A percentile compares a stretch with the other conserved stretches of the same genome.
These are phyloP conservation scores for Chlorops oryzae DNA, from an alignment of 1,140 invertebrate species.

Conservation along the genomic window DNA sequence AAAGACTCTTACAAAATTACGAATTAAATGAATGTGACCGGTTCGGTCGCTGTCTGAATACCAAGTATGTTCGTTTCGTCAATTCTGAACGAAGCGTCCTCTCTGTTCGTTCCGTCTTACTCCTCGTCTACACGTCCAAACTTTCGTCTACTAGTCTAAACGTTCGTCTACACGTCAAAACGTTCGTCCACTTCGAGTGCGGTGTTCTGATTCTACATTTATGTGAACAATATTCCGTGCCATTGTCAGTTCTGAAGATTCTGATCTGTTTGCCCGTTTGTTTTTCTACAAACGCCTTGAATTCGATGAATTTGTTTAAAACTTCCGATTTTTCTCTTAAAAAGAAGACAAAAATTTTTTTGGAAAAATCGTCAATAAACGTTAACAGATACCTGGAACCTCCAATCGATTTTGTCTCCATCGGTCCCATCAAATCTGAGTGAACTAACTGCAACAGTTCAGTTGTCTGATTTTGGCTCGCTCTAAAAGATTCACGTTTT, in stretches of 20 bases:
- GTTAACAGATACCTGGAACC: slow-evolving; percentile 39
- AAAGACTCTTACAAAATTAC: too few species aligned
- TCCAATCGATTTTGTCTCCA: slow-evolving; percentile 25
- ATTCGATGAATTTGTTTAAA: slow-evolving; percentile 19
- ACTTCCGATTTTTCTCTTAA: slow-evolving; percentile 27
- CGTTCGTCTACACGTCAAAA: too few species aligned
- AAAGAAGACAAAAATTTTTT: slow-evolving; percentile 20
- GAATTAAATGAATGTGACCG: too few species aligned
- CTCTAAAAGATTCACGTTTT: neutral
- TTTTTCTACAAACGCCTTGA: too few species aligned
- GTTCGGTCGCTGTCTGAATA: too few species aligned
- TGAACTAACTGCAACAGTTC: neutral
- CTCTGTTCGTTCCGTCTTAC: too few species aligned
- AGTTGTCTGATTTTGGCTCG: neutral
- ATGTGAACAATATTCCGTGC: slow-evolving; percentile 29
- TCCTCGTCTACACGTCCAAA: too few species aligned
- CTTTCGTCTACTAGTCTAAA: too few species aligned
- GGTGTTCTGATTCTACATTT: too few species aligned
- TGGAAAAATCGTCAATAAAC: slow-evolving; percentile 37
- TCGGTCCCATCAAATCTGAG: slow-evolving; percentile 6
- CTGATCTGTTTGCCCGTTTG: slow-evolving; percentile 30
- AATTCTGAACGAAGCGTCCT: too few species aligned
- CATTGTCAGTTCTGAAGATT: slow-evolving; percentile 31
- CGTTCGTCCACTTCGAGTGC: too few species aligned
- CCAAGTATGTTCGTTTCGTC: too few species aligned